Percentiles rank a stretch among this genome's conserved stretches.
These are phyloP conservation scores for Agrochola lota DNA, from an alignment of 2,888 invertebrate genomes.

Conservation along the genomic window DNA sequence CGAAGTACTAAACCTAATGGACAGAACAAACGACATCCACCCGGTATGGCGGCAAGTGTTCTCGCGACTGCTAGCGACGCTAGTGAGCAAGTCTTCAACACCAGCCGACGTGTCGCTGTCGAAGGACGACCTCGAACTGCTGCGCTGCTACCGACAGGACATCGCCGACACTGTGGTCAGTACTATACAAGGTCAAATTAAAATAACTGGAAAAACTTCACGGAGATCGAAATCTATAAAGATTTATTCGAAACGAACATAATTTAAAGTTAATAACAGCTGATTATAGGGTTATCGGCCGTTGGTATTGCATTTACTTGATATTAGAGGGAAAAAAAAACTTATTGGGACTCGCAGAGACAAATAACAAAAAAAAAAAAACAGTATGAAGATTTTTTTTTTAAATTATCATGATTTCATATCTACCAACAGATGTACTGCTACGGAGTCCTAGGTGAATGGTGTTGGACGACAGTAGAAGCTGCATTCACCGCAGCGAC, in stretches of 20 bases:
- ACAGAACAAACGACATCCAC: slow-evolving; percentile 78
- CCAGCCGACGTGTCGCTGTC: slow-evolving; percentile 92
- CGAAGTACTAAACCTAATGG: slow-evolving; percentile 89
- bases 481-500: slow-evolving; percentile 92
- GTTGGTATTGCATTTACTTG: neutral
- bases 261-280: neutral
- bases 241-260: neutral
- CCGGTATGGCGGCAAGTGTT: slow-evolving; percentile 94
- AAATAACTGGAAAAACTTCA: neutral
- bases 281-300: neutral
- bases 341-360: neutral
- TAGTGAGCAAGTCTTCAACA: slow-evolving; percentile 95
- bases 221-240: neutral
- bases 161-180: slow-evolving; percentile 95
- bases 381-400: too few relatives aligned
- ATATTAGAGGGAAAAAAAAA: too few relatives aligned
- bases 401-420: too few relatives aligned
- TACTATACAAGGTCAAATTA: slow-evolving; percentile 19
- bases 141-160: slow-evolving; percentile 96
- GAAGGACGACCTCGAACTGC: slow-evolving; percentile 95
- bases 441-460: slow-evolving; percentile 94
- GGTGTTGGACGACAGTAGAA: slow-evolving; percentile 93
- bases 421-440: slow-evolving; percentile 93
- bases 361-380: neutral
- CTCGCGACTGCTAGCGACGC: slow-evolving; percentile 93